Evolutionary conservation across 1,140 invertebrate genomes (phyloP).

Genomic region (Papilio dardanus): DNA sequence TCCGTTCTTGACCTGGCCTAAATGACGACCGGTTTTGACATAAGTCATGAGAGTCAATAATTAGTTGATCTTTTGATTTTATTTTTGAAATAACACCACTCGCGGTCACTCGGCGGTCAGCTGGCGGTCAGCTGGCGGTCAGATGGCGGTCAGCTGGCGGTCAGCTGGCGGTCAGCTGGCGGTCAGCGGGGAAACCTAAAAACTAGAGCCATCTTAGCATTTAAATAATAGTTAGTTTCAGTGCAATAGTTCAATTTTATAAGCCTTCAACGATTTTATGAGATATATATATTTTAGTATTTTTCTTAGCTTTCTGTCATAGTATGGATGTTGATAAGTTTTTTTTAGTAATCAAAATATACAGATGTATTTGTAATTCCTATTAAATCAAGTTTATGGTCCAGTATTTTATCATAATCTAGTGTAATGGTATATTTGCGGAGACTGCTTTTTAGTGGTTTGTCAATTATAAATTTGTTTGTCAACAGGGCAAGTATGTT

Average conservation of each 20-base stretch:
- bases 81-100: not conserved
- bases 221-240: conserved; percentile 40
- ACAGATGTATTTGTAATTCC: conserved; percentile 64
- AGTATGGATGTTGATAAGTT: conserved; percentile 41
- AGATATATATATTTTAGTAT: conserved; percentile 35
- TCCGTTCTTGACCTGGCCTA: no score
- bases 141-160: no score
- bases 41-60: no score
- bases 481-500: conserved; percentile 48
- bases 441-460: conserved; percentile 76
- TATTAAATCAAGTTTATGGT: conserved; percentile 77
- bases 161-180: no score
- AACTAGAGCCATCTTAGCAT: conserved; percentile 29
- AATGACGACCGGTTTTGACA: no score
- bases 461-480: conserved; percentile 66
- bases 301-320: conserved; percentile 27
- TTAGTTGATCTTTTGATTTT: not conserved
- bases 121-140: no score
- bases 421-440: conserved; percentile 61
- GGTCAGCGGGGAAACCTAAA: not conserved
- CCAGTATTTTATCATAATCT: conserved; percentile 75
- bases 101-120: not conserved
- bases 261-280: conserved; percentile 32
- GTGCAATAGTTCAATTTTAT: conserved; percentile 49
- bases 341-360: conserved; percentile 48